Base-by-base conservation (phyloP, 2,797 vertebrate species). In the Scomberomorus guttatus region DNA sequence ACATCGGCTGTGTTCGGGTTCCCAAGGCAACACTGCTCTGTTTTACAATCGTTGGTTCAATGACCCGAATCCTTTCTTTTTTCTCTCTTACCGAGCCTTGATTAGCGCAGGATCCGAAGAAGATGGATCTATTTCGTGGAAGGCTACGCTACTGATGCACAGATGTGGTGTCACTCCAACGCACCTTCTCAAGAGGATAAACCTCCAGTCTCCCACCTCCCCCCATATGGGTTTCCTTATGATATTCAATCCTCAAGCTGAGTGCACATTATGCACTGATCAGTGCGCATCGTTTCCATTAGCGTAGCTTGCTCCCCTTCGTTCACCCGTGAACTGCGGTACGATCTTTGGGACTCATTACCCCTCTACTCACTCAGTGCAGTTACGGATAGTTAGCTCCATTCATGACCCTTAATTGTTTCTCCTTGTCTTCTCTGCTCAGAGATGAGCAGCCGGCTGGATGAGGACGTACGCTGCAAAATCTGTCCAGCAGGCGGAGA, bases 1-100 rank as follows among this genome's bases (percentile, higher is more conserved):
- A 95, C 96, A 90, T 96, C 93, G 94, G 92, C 95, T 96, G 94
- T 95, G 94, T 96, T 96, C 89, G 77, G 56, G 95, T 97, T 97
- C 94, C 95, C 95, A 93, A 91, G 95, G 95, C 95, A 95, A 96
- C 93, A 79, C 86, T 61, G 90, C 92, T 95, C 92, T 89, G 87
- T 92, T 79, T 94, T 94, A 85, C 84, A 91, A 79, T 82, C 13
- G 72, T 81, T 85, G 92, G 87, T 90, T 90, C 90, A 80, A 24
- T 86, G 87, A 90, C 85, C 87, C 72, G 60, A 82, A 82, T 89
- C 84, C 63, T 72, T 70, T 61, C n/a, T 32, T 29, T 65, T 59
- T 75, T 75, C 70, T 72, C 51, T 83, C 46, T 82, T 80, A 71
- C 69, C 77, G 27, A 65, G 84, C 73, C 89, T 85, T 93, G 92